Conservation (phyloP, 1,140 invertebrate genomes). For the Pseudomyrmex sp. region DNA sequence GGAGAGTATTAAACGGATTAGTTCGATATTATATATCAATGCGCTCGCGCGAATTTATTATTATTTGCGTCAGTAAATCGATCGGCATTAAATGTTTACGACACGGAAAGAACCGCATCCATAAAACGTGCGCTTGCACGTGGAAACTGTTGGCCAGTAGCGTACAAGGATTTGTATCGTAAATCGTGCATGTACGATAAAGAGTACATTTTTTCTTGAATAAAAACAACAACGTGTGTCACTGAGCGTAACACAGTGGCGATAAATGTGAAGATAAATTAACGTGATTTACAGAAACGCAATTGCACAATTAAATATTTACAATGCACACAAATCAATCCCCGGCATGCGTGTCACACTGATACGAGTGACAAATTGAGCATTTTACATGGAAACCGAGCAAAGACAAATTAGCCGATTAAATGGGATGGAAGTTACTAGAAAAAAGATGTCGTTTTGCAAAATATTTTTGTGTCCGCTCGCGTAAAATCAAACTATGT, state of each 20-base stretch:
- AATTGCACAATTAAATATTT: not conserved
- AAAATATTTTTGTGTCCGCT: not conserved
- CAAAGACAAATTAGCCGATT: not conserved
- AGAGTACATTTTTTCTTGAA: conserved; percentile 18
- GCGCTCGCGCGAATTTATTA: conserved; percentile 48
- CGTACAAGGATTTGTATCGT: conserved; percentile 29
- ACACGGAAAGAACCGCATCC: conserved; percentile 39
- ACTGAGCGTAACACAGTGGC: not conserved
- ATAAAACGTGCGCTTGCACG: conserved; percentile 35
- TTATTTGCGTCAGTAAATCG: conserved; percentile 59
- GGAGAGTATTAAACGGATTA: conserved; percentile 46
- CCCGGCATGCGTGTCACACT: too few species aligned
- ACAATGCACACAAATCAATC: too few species aligned
- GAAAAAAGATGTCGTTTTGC: not conserved
- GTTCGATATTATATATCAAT: conserved; percentile 45
- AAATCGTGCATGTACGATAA: conserved; percentile 14
- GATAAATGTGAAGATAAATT: not conserved
- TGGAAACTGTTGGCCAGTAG: not conserved
- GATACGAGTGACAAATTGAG: not conserved
- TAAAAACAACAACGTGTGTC: not conserved
- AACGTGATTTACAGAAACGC: not conserved
- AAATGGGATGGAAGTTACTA: conserved; percentile 14
- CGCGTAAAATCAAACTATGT: not conserved
- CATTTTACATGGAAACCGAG: not conserved
- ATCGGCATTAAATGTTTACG: conserved; percentile 68